phyloP scores from a whole-genome alignment of 2,888 invertebrate genomes.

The Acronicta leporina region DNA sequence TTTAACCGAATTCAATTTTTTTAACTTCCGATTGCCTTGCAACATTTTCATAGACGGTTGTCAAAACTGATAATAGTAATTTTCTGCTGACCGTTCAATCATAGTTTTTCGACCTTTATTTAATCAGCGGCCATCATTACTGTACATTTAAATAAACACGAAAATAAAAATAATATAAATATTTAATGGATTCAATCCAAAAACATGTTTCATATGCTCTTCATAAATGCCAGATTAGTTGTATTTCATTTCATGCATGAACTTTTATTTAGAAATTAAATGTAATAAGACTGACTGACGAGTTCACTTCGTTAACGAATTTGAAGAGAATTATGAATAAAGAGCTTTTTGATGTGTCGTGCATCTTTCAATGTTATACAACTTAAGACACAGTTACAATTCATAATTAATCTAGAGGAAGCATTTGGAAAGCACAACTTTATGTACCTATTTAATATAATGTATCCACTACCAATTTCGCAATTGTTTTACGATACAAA shows the following conservation, averaged over 20 bases:
- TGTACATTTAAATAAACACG: too few relatives aligned
- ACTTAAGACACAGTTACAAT: not conserved
- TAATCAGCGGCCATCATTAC: too few relatives aligned
- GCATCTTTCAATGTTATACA: not conserved
- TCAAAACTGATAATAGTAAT: too few relatives aligned
- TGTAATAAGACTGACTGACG: conserved; percentile 1
- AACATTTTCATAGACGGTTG: too few relatives aligned
- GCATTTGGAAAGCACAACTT: too few relatives aligned
- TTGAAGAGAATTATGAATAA: conserved; percentile 2
- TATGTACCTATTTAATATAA: too few relatives aligned
- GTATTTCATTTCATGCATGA: not conserved
- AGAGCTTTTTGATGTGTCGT: not conserved
- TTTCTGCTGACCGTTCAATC: too few relatives aligned
- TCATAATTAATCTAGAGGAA: too few relatives aligned
- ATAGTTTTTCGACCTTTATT: too few relatives aligned
- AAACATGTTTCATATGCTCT: conserved; percentile 12
- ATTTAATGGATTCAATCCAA: not conserved
- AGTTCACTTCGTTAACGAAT: conserved; percentile 5
- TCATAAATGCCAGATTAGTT: conserved; percentile 8
- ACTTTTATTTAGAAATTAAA: conserved; percentile 3
- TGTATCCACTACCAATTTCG: not conserved
- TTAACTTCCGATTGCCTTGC: too few relatives aligned
- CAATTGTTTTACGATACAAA: not conserved
- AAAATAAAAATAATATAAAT: too few relatives aligned
- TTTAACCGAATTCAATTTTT: too few relatives aligned